Base-by-base conservation (phyloP, 2,888 invertebrate genomes). In the Eretmocerus hayati region DNA sequence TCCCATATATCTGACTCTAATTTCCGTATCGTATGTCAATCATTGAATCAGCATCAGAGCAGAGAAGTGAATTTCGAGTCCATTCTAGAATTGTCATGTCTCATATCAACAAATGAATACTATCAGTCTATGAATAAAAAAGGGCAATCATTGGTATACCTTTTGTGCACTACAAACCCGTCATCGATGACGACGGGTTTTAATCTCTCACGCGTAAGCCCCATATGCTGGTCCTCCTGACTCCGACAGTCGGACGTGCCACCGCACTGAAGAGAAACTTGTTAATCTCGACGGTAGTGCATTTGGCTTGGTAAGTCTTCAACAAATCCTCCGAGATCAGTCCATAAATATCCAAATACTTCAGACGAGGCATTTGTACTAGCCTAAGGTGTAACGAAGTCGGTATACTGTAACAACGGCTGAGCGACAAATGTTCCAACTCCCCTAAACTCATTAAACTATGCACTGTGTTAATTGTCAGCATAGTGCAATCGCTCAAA, bases 161-260 rank as follows among this genome's bases (percentile, higher is more conserved):
- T 15, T n/a, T 23, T 42, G 13, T 20, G 26, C 20, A 15, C 20
- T 31, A 9, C 44, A 39, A 43, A 23, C n/a, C 11, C 19, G 43
- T 43, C 11, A 19, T 42, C 9, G 33, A 18, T 31, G 20, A 11
- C 21, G 8, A 33, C 33, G 5, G 35, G n/a, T 9, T 44, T 62
- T 53, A 89, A 75, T 90, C 90, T 66, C 90, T 77, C 5, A 89
- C 88, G 45, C 89, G 74, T 21, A 90, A 74, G 1, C 87, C 88
- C 95, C 94, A 95, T 65, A 95, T 87, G 20, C 90, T 90, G 0
- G 92, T 91, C 59, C 92, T 78, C 54, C 87, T 76, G 1, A 85
- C 78, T 0, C 93, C 93, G 0, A 92, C 90, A 0, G 94, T 93
- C 0, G 94, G 94, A 13, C 90, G 76, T 0, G 92, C 91, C 13